Percentiles rank a stretch among this genome's conserved stretches.
Conservation (phyloP, 2,113 vertebrate genomes). For the Tretioscincus oriximinensis region DNA sequence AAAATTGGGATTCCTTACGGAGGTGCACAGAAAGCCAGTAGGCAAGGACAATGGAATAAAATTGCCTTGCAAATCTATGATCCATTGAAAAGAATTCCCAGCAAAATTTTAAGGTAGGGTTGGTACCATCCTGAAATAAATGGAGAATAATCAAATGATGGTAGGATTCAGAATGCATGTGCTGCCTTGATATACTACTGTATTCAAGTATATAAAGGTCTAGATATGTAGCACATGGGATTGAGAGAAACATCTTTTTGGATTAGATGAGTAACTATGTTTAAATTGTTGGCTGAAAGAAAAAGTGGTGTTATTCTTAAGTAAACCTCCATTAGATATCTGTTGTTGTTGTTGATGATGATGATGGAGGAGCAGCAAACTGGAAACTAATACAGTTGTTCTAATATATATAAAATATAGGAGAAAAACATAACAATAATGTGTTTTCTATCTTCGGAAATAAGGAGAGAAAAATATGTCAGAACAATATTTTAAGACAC, state of each 20-base stretch:
- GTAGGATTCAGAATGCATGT: slow-evolving; percentile 42
- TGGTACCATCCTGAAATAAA: slow-evolving; percentile 52
- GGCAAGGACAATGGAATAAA: slow-evolving; percentile 54
- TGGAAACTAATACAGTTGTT: neutral
- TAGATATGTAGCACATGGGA: neutral
- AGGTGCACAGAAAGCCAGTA: slow-evolving; percentile 55
- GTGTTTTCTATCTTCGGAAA: neutral
- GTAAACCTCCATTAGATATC: neutral
- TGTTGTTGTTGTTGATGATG: too few relatives aligned
- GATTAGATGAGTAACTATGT: too few relatives aligned
- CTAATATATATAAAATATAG: neutral
- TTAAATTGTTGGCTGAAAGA: too few relatives aligned
- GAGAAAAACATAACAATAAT: neutral
- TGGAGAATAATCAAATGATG: slow-evolving; percentile 47
- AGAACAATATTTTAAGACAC: neutral
- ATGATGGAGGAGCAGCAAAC: too few relatives aligned
- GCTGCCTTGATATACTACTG: neutral
- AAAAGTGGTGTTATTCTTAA: too few relatives aligned
- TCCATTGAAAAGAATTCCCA: slow-evolving; percentile 54
- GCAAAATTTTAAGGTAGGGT: slow-evolving; percentile 48
- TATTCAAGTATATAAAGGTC: neutral
- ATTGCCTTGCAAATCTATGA: slow-evolving; percentile 53
- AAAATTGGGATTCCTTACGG: slow-evolving; percentile 57
- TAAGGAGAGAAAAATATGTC: neutral
- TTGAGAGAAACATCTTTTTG: too few relatives aligned